A percentile compares a stretch with the other conserved stretches of the same genome.
Conservation (phyloP, 2,888 invertebrate genomes). For the Hetaerina titia region DNA sequence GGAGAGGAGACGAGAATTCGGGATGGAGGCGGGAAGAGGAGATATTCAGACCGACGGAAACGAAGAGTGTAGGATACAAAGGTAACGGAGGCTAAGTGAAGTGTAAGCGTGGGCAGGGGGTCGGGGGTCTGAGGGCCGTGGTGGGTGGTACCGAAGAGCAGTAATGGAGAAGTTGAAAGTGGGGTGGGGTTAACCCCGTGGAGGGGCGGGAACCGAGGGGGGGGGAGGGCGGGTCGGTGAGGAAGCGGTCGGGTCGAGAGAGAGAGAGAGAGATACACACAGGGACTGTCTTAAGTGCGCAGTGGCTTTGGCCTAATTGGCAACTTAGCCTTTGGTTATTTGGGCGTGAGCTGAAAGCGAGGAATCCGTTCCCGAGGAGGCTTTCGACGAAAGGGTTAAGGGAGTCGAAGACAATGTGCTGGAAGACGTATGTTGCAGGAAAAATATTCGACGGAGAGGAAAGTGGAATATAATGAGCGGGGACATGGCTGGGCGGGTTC, state of each 20-base stretch:
- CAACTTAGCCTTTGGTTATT: conserved; percentile 49
- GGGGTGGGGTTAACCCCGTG: not conserved
- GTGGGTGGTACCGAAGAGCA: not conserved
- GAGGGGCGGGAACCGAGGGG: not conserved
- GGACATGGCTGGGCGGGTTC: not conserved
- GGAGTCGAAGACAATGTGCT: conserved; percentile 41
- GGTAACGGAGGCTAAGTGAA: conserved; percentile 14
- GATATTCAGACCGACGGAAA: not conserved
- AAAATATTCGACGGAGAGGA: not conserved
- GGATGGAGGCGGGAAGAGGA: not conserved
- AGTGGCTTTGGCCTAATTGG: conserved; percentile 26
- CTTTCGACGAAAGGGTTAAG: not conserved
- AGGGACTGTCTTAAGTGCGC: conserved; percentile 9
- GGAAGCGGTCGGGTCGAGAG: not conserved
- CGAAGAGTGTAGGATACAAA: not conserved
- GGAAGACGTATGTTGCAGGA: not conserved
- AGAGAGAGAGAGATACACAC: not conserved
- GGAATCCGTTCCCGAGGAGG: conserved; percentile 30
- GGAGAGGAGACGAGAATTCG: too few relatives aligned
- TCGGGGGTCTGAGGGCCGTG: not conserved
- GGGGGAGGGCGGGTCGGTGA: not conserved
- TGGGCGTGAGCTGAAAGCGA: conserved; percentile 41
- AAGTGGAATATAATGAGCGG: conserved; percentile 42
- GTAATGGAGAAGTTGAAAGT: not conserved
- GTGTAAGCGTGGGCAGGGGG: not conserved